Evolutionary conservation across 2,797 vertebrate species (phyloP).

Genomic region (Intellagama lesueurii): DNA sequence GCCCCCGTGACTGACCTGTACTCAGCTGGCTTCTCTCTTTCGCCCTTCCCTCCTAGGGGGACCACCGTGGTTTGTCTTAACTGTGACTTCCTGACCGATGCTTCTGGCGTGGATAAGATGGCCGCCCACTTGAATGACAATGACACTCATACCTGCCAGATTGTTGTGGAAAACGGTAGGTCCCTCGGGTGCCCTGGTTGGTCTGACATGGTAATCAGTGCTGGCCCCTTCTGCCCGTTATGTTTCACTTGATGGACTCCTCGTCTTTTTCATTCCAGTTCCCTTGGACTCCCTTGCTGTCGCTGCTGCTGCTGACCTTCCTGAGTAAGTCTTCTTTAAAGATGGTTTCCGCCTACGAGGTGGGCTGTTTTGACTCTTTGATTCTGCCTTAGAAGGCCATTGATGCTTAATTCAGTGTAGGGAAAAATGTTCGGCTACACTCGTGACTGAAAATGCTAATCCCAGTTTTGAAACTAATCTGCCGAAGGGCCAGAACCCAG

Average conservation of each 20-base stretch:
- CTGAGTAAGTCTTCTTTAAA: constrained; percentile 81
- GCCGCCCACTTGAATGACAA: constrained; percentile 88
- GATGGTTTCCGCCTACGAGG: not conserved
- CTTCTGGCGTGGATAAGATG: constrained; percentile 89
- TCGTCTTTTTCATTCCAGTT: constrained; percentile 82
- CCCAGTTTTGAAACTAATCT: not conserved
- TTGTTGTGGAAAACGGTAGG: constrained; percentile 87
- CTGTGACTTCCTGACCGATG: constrained; percentile 90
- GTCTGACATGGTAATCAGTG: too few species aligned
- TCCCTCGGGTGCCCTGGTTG: not conserved
- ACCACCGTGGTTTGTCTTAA: constrained; percentile 91
- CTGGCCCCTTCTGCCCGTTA: too few species aligned
- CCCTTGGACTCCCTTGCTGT: constrained; percentile 76
- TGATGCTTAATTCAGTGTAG: not conserved
- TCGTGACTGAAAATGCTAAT: not conserved
- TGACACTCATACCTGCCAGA: constrained; percentile 88
- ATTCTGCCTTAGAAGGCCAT: not conserved
- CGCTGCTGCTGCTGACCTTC: constrained; percentile 67
- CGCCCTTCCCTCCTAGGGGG: constrained; percentile 76
- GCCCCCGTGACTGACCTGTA: not conserved
- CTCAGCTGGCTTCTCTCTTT: constrained; percentile 42
- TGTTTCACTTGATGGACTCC: constrained; percentile 49
- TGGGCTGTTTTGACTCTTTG: too few species aligned
- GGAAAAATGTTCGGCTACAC: not conserved
- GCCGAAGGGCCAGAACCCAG: not conserved